Percentiles rank a stretch among this genome's conserved stretches.
Conservation (phyloP, 2,113 vertebrate species). For the Indicator indicator region DNA sequence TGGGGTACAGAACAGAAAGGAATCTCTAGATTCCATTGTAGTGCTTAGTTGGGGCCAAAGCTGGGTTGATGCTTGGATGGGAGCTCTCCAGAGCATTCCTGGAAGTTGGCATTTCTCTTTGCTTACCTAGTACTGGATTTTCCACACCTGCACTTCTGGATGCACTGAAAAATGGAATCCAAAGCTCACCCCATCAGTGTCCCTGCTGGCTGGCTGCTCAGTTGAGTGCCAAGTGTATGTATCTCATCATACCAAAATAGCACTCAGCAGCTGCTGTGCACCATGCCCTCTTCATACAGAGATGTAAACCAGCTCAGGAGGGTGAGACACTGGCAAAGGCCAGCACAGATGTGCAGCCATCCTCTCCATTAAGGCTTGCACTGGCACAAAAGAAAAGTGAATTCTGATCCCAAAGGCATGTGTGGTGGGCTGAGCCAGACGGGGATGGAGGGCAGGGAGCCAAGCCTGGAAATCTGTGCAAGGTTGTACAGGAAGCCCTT, state of each 20-base stretch:
- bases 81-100: not conserved
- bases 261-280: not conserved
- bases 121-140: not conserved
- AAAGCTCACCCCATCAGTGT: not conserved
- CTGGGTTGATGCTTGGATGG: rapidly evolving
- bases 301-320: not conserved
- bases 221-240: not conserved
- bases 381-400: rapidly evolving
- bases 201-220: not conserved
- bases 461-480: not conserved
- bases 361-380: not conserved
- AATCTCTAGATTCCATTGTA: not conserved
- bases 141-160: not conserved
- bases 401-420: rapidly evolving
- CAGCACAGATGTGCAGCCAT: not conserved
- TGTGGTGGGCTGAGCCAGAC: not conserved
- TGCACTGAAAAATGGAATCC: not conserved
- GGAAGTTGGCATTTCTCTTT: not conserved
- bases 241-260: rapidly evolving
- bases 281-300: not conserved
- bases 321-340: not conserved
- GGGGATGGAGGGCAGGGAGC: not conserved
- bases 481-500: not conserved
- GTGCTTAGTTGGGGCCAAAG: not conserved
- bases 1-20: not conserved